These are phyloP conservation scores for Monopterus albus DNA, from an alignment of 2,113 vertebrate species.

Conservation along the genomic window DNA sequence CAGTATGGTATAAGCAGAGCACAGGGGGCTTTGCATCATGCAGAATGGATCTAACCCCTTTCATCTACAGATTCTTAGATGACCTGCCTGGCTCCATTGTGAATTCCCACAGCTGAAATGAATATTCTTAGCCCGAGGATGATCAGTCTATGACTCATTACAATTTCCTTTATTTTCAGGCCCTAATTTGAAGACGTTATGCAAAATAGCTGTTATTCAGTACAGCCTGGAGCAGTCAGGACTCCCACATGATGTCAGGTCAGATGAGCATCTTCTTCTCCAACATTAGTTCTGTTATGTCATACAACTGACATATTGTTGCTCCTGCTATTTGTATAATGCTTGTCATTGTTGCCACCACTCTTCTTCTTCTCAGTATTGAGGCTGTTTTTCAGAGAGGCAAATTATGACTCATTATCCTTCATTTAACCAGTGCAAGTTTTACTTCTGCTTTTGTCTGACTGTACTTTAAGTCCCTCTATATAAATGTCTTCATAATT, in stretches of 20 bases:
- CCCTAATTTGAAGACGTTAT: conserved; percentile 98
- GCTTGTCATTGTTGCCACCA: conserved; percentile 25
- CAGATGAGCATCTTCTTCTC: conserved; percentile 54
- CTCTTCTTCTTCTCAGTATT: conserved; percentile 24
- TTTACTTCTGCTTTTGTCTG: conserved; percentile 34
- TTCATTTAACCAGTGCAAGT: conserved; percentile 37
- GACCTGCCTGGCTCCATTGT: conserved; percentile 17
- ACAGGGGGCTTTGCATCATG: not conserved
- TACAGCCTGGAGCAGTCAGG: conserved; percentile 97
- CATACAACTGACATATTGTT: conserved; percentile 38
- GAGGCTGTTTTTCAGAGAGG: conserved; percentile 39
- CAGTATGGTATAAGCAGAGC: not conserved
- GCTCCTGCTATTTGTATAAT: conserved; percentile 36
- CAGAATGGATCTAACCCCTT: conserved; percentile 4
- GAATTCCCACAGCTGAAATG: conserved; percentile 48
- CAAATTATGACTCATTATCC: conserved; percentile 59
- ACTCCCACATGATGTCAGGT: conserved; percentile 98
- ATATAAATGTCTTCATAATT: not conserved
- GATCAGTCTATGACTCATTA: conserved; percentile 54
- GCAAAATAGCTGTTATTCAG: conserved; percentile 97
- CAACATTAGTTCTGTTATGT: conserved; percentile 33
- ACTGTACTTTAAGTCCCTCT: not conserved
- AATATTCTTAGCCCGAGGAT: conserved; percentile 30
- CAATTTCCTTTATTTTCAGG: conserved; percentile 79
- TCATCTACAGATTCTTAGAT: conserved; percentile 21